phyloP scores from a whole-genome alignment of 1,140 invertebrate genomes.

The Cherax quadricarinatus region DNA sequence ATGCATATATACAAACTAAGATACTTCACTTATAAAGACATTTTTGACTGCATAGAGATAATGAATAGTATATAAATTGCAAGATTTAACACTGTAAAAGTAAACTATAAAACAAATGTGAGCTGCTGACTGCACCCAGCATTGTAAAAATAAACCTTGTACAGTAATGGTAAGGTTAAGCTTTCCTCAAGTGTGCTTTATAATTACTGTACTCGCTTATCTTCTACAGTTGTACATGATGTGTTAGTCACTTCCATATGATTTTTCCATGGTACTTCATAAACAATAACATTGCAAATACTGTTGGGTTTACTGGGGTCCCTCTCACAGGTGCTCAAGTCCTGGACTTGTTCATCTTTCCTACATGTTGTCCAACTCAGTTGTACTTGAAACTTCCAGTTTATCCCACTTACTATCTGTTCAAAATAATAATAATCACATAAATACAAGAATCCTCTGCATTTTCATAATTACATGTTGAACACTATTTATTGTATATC shows the following conservation, averaged over 20 bases:
- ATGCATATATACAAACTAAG: no score
- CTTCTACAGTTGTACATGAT: not conserved
- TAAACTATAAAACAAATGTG: no score
- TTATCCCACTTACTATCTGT: constrained; percentile 16
- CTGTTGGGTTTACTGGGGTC: constrained; percentile 7
- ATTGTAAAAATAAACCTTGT: no score
- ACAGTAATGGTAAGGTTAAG: no score
- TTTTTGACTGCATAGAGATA: no score
- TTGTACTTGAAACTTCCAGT: constrained; percentile 32
- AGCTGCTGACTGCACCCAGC: no score
- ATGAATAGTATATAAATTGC: no score
- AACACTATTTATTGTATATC: not conserved
- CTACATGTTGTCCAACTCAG: constrained; percentile 36
- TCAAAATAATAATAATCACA: not conserved
- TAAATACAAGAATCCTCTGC: not conserved
- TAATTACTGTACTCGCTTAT: no score
- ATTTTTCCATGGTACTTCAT: constrained; percentile 18
- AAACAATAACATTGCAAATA: constrained; percentile 19
- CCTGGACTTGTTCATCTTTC: constrained; percentile 15
- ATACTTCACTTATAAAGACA: no score
- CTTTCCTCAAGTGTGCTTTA: no score
- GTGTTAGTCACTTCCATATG: not conserved
- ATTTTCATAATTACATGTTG: not conserved
- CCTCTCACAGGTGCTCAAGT: constrained; percentile 24
- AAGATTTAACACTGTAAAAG: no score